Conservation (phyloP, 2,113 vertebrate genomes). For the Gymnorhina tibicen region DNA sequence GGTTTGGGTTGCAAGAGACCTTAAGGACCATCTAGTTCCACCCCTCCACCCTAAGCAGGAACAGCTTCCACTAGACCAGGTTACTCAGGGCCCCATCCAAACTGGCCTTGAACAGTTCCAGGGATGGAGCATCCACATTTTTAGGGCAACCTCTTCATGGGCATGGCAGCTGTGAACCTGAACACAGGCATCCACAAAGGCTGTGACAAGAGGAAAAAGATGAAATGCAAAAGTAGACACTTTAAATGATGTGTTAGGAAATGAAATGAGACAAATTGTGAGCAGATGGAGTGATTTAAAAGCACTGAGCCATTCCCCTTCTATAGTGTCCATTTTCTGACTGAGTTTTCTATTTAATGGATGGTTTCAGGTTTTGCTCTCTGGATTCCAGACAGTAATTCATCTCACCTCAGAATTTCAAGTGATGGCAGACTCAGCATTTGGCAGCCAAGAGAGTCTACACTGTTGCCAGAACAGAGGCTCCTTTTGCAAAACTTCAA, state of each 20-base stretch:
- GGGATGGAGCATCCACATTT: not conserved
- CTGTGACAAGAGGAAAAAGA: not conserved
- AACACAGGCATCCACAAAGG: not conserved
- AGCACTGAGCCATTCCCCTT: not conserved
- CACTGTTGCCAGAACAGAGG: not conserved
- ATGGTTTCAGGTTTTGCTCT: not conserved
- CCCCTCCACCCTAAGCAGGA: fast-evolving
- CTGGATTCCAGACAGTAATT: conserved; percentile 9
- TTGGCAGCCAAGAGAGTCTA: conserved; percentile 20
- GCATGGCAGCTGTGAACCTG: not conserved
- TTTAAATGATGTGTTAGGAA: conserved; percentile 3
- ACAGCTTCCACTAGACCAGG: not conserved
- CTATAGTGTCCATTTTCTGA: not conserved
- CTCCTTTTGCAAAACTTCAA: not conserved
- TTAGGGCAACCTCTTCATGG: not conserved
- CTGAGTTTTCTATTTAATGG: not conserved
- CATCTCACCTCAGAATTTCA: not conserved
- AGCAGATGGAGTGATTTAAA: not conserved
- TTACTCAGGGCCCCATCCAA: not conserved
- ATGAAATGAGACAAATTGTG: not conserved
- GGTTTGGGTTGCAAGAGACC: not conserved
- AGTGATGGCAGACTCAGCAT: not conserved
- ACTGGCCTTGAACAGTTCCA: not conserved
- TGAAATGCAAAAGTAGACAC: not conserved
- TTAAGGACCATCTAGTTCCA: not conserved